These are phyloP conservation scores for Hirtodrosophila confusa DNA, from an alignment of 2,888 invertebrate species.

Conservation along the genomic window DNA sequence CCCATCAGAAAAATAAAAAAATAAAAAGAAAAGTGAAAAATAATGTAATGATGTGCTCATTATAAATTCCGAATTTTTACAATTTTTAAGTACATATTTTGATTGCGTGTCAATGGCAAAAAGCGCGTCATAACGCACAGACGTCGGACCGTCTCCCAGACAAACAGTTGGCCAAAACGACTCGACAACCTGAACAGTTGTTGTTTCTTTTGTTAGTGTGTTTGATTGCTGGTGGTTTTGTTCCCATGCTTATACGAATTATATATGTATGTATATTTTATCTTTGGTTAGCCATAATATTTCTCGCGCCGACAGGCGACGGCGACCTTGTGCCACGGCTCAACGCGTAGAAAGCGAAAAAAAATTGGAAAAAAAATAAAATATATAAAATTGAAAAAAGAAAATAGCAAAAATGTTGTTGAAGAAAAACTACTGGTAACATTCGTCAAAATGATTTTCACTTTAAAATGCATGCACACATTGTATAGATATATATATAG, in stretches of 20 bases:
- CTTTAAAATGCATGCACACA: conserved; percentile 46
- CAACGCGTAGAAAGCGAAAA: conserved; percentile 75
- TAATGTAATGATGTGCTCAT: conserved; percentile 44
- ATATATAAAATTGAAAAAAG: conserved; percentile 11
- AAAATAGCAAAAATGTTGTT: conserved; percentile 16
- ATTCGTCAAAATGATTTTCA: conserved; percentile 56
- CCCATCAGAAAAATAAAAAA: conserved; percentile 6
- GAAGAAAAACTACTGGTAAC: conserved; percentile 42
- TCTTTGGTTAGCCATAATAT: conserved; percentile 75
- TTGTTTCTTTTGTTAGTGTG: too few species aligned
- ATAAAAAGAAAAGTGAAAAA: not conserved
- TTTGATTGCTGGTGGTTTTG: conserved; percentile 14
- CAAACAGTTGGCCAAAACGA: conserved; percentile 54
- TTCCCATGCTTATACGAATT: conserved; percentile 23
- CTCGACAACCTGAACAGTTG: conserved; percentile 21
- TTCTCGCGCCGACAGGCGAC: conserved; percentile 73
- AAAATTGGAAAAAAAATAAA: conserved; percentile 10
- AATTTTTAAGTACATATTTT: conserved; percentile 70
- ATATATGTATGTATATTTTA: conserved; percentile 55
- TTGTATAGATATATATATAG: conserved; percentile 24
- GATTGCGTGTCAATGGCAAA: conserved; percentile 82
- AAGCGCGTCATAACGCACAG: conserved; percentile 73
- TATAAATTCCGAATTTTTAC: conserved; percentile 51
- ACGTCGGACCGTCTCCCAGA: conserved; percentile 37
- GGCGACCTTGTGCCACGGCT: conserved; percentile 72